Conservation (phyloP, 2,797 vertebrate genomes). For the Bovichtus diacanthus region DNA sequence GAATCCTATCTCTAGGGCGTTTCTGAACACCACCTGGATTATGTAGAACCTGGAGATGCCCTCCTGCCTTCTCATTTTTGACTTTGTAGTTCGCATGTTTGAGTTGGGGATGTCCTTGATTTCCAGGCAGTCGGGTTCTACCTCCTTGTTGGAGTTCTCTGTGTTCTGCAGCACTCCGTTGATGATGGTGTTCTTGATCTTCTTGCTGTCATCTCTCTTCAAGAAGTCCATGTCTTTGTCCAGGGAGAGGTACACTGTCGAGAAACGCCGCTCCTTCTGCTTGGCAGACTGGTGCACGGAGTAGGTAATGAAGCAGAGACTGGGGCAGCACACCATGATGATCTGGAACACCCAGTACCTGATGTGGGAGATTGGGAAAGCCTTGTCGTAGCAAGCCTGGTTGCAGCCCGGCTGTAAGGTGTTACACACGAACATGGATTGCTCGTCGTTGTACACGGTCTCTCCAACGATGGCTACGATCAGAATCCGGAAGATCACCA, state of each 20-base stretch:
- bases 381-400: constrained; percentile 95
- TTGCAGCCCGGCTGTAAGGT: constrained; percentile 95
- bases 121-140: constrained; percentile 88
- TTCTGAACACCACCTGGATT: constrained; percentile 95
- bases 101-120: constrained; percentile 90
- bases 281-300: constrained; percentile 95
- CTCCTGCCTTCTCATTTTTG: constrained; percentile 93
- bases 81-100: constrained; percentile 84
- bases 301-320: constrained; percentile 95
- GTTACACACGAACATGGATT: constrained; percentile 96
- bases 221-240: constrained; percentile 89
- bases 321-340: constrained; percentile 95
- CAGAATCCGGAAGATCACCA: constrained; percentile 96
- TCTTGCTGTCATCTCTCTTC: constrained; percentile 90
- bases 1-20: constrained; percentile 93
- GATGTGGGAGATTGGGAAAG: constrained; percentile 95
- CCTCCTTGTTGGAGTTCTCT: constrained; percentile 91
- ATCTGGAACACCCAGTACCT: constrained; percentile 97
- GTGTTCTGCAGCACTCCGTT: constrained; percentile 94
- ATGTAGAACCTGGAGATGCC: constrained; percentile 96
- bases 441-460: constrained; percentile 95
- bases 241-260: constrained; percentile 90
- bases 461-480: constrained; percentile 96
- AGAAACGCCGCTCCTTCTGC: constrained; percentile 90
- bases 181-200: constrained; percentile 92